A percentile compares a stretch with the other conserved stretches of the same genome.
These are phyloP conservation scores for Phragmatobia fuliginosa DNA, from an alignment of 2,888 invertebrate species.

Conservation along the genomic window DNA sequence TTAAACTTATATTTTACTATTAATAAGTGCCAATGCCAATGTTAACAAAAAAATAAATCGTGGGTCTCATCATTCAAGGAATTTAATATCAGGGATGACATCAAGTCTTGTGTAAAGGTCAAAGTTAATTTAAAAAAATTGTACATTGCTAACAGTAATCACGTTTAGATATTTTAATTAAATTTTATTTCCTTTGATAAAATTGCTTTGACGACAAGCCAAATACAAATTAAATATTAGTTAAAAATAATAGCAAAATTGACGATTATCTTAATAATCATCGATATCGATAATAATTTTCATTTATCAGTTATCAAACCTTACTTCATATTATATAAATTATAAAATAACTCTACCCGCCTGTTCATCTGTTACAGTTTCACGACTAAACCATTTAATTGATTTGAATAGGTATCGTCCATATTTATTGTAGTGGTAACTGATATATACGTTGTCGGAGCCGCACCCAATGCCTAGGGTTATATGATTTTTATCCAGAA, in stretches of 20 bases:
- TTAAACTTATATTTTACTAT: no score
- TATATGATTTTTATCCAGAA: constrained; percentile 19
- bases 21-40: no score
- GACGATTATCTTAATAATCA: background rate
- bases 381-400: no score
- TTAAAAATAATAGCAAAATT: background rate
- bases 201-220: background rate
- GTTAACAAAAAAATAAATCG: background rate
- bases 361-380: no score
- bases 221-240: background rate
- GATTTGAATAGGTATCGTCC: no score
- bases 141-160: background rate
- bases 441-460: no score
- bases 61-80: background rate
- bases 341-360: no score
- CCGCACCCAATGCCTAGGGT: no score
- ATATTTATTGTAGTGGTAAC: no score
- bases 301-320: no score
- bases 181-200: background rate
- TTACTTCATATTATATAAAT: no score
- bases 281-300: constrained; percentile 17
- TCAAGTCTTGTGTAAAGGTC: background rate
- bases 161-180: background rate
- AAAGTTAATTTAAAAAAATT: background rate
- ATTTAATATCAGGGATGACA: background rate